phyloP scores from a whole-genome alignment of 2,888 invertebrate genomes.

The Brachylomia viminalis region DNA sequence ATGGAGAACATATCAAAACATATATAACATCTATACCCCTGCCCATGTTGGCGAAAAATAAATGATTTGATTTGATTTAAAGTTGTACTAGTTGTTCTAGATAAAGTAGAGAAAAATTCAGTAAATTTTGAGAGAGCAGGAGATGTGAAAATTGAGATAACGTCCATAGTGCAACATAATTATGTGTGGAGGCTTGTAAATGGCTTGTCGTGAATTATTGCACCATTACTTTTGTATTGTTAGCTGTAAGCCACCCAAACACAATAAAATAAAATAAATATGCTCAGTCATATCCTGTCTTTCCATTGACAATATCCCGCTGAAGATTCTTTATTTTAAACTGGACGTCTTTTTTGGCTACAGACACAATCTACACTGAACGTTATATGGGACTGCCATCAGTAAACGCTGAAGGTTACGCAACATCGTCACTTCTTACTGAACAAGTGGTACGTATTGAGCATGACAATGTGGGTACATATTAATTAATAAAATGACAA shows the following conservation, averaged over 20 bases:
- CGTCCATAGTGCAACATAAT: no score
- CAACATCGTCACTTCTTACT: constrained; percentile 93
- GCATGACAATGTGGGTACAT: neutral
- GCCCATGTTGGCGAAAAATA: no score
- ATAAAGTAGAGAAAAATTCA: neutral
- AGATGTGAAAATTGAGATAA: neutral
- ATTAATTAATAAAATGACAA: neutral
- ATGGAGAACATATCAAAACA: no score
- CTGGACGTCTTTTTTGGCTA: neutral
- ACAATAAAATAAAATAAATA: no score
- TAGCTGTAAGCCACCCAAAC: no score
- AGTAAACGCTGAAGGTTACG: constrained; percentile 94
- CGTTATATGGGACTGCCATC: constrained; percentile 97
- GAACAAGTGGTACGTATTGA: constrained; percentile 82
- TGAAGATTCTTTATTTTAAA: neutral
- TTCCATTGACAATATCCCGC: neutral
- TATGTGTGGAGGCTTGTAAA: no score
- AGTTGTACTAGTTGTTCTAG: neutral
- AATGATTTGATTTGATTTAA: no score
- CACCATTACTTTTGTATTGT: no score
- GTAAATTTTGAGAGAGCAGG: neutral
- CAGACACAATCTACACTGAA: constrained; percentile 99
- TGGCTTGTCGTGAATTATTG: no score
- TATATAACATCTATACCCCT: no score
- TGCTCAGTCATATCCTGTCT: neutral